Conservation (phyloP, 2,113 vertebrate genomes). For the Camelus dromedarius region DNA sequence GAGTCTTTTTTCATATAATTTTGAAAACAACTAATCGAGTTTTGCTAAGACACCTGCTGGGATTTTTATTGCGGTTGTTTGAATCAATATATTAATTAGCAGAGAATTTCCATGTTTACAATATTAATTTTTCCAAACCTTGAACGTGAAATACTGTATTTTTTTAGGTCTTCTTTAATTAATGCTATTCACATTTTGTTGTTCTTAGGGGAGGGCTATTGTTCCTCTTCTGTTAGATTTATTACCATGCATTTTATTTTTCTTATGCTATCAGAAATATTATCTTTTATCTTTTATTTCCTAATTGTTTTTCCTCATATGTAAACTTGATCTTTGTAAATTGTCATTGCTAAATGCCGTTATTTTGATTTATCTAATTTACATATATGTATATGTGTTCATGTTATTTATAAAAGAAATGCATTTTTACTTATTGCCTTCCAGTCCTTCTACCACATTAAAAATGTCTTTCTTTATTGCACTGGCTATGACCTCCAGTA, state of each 20-base stretch:
- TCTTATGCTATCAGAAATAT: background rate
- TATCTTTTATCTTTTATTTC: background rate
- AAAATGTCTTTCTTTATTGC: background rate
- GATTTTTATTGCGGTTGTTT: background rate
- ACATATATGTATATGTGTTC: background rate
- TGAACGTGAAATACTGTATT: background rate
- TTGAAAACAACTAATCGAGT: background rate
- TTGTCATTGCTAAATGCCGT: background rate
- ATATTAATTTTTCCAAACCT: background rate
- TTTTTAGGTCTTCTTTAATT: background rate
- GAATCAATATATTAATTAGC: background rate
- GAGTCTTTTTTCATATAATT: conserved; percentile 1
- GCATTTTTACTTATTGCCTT: background rate
- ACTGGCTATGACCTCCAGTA: background rate
- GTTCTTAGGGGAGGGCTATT: background rate
- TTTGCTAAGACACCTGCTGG: background rate
- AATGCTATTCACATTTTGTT: background rate
- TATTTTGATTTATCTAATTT: background rate
- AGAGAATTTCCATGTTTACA: background rate
- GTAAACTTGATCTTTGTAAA: background rate
- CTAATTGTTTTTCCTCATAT: background rate
- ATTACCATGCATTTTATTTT: background rate
- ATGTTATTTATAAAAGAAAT: background rate
- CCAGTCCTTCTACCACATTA: background rate
- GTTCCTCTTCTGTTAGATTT: background rate